Percentiles rank a stretch among this genome's conserved stretches.
Conservation (phyloP, 2,113 vertebrate species). For the Ameiurus melas region DNA sequence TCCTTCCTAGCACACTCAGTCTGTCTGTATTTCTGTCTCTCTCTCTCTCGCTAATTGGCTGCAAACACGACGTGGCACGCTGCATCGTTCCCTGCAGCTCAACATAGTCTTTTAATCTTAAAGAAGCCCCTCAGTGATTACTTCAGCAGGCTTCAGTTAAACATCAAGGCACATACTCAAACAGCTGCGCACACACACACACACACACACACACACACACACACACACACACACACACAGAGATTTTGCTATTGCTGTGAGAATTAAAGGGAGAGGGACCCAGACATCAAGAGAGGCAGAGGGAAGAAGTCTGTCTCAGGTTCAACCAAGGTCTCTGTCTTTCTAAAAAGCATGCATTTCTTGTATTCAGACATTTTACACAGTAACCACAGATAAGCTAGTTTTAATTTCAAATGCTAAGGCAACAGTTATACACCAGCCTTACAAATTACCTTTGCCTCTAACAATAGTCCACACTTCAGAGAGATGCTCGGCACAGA, state of each 20-base stretch:
- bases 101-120: slow-evolving; percentile 51
- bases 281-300: slow-evolving; percentile 24
- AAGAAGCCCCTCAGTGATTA: slow-evolving; percentile 48
- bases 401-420: slow-evolving; percentile 24
- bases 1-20: slow-evolving; percentile 14
- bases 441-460: slow-evolving; percentile 10
- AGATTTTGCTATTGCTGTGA: slow-evolving; percentile 30
- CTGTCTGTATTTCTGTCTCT: slow-evolving; percentile 21
- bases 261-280: slow-evolving; percentile 18
- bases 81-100: slow-evolving; percentile 43
- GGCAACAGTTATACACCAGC: neutral
- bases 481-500: neutral
- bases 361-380: slow-evolving; percentile 11
- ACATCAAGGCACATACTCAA: slow-evolving; percentile 44
- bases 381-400: slow-evolving; percentile 29
- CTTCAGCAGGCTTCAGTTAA: slow-evolving; percentile 47
- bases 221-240: slow-evolving; percentile 17
- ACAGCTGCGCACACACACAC: slow-evolving; percentile 23
- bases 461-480: neutral
- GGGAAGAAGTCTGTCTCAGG: slow-evolving; percentile 23
- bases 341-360: slow-evolving; percentile 32
- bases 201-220: slow-evolving; percentile 18
- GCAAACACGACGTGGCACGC: slow-evolving; percentile 37
- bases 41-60: slow-evolving; percentile 51
- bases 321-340: slow-evolving; percentile 38